phyloP scores from a whole-genome alignment of 2,113 vertebrate species.

The Phrynosoma blainvillii region DNA sequence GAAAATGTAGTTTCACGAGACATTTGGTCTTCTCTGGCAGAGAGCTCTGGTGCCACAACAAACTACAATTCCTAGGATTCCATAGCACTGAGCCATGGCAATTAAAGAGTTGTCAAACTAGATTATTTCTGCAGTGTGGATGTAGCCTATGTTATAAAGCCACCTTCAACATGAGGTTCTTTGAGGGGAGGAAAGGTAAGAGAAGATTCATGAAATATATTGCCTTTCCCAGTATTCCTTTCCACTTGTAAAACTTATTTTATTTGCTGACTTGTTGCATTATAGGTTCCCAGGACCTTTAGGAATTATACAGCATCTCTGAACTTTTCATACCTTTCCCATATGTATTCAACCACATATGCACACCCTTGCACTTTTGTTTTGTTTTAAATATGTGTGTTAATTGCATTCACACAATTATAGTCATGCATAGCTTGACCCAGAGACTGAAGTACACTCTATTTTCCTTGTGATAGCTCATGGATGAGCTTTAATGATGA shows the following conservation, averaged over 20 bases:
- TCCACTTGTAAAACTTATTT: not conserved
- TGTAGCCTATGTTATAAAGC: no score
- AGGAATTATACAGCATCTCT: not conserved
- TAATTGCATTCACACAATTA: not conserved
- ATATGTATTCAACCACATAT: not conserved
- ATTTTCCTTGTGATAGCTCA: not conserved
- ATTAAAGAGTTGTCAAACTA: no score
- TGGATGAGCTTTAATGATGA: not conserved
- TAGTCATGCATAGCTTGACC: not conserved
- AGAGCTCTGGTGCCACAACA: no score
- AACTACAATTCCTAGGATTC: no score
- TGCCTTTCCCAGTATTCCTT: not conserved
- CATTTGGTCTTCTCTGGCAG: no score
- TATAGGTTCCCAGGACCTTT: not conserved
- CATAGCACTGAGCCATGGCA: no score
- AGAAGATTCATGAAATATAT: not conserved
- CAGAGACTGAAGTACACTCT: not conserved
- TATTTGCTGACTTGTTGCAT: not conserved
- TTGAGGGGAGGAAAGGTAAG: not conserved
- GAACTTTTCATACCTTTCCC: not conserved
- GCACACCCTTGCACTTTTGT: not conserved
- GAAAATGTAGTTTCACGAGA: no score
- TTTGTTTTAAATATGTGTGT: not conserved
- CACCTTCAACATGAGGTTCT: not conserved
- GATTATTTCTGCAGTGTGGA: no score